Base-by-base conservation (phyloP, 2,888 invertebrate genomes). In the Pterostichus madidus region DNA sequence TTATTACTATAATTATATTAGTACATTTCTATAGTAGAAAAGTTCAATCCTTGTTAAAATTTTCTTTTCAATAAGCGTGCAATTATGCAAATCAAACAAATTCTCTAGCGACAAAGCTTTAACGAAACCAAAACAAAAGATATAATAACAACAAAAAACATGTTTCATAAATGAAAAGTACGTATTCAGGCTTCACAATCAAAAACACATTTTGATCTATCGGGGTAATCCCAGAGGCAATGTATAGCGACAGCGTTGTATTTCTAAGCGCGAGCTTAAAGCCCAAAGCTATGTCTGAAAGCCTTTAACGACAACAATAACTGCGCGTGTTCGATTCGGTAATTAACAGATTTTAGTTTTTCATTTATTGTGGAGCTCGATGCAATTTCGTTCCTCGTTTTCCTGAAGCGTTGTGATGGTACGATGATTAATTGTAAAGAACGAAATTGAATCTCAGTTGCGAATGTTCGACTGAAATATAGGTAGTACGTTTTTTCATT, bases 301-400 rank as follows among this genome's bases (percentile, higher is more conserved):
- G 44, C 53, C 53, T 53, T 53, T 17, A 53, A 53, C 13, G 15
- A 8, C 13, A 68, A 44, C 68, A 68, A 68, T 44, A n/a, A n/a
- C n/a, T 39, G 39, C 44, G 39, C 68, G 39, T 71, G 68, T 71
- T 71, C 68, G 39, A 71, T 71, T 5, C 68, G 13, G 68, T 76
- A 76, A 76, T 76, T 76, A 56, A 76, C 76, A 76, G 68, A 44
- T 71, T 71, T 44, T 71, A 71, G 68, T 56, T 76, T 75, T 76
- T 53, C 76, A 76, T 53, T 76, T 52, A 76, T 53, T 76, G 53
- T 76, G 32, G n/a, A 64, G 13, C 32, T 49, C 53, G 32, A 75
- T 75, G 52, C 75, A 75, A 75, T 75, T 75, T 46, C 75, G 75
- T 75, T 53, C 13, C 76, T 53, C 53, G 32, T 71, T 71, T 71